Evolutionary conservation across 2,113 vertebrate species (phyloP).

Genomic region (Sander lucioperca): DNA sequence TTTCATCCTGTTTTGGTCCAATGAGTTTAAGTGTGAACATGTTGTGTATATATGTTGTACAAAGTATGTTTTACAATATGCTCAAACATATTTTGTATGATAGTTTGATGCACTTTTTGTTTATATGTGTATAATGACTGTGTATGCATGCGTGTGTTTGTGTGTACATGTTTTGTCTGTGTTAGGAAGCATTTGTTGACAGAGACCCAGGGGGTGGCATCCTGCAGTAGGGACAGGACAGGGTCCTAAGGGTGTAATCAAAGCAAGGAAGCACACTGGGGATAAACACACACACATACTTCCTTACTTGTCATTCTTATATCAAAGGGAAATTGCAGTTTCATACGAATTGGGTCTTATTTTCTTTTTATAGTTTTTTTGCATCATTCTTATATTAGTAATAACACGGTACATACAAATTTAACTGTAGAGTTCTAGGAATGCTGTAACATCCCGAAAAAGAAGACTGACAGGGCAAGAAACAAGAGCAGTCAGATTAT

Average conservation of each 20-base stretch:
- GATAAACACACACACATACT: slow-evolving; percentile 67
- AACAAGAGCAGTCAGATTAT: neutral
- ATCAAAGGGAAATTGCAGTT: slow-evolving; percentile 62
- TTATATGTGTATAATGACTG: slow-evolving; percentile 1
- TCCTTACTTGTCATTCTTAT: slow-evolving; percentile 54
- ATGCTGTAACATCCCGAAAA: neutral
- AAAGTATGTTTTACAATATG: slow-evolving; percentile 25
- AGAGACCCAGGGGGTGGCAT: slow-evolving; percentile 79
- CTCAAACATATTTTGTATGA: slow-evolving; percentile 32
- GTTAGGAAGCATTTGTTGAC: slow-evolving; percentile 79
- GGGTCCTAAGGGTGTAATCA: slow-evolving; percentile 80
- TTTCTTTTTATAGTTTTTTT: slow-evolving; percentile 22
- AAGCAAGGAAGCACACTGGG: slow-evolving; percentile 74
- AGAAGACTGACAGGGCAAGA: neutral
- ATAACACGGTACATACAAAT: slow-evolving; percentile 24
- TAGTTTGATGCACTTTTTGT: slow-evolving; percentile 20
- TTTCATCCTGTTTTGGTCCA: slow-evolving; percentile 48
- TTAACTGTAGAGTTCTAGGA: slow-evolving; percentile 22
- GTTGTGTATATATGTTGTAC: neutral
- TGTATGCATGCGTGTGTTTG: slow-evolving; percentile 1
- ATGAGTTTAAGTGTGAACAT: slow-evolving; percentile 31
- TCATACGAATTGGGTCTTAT: slow-evolving; percentile 31
- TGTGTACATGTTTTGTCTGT: slow-evolving; percentile 57
- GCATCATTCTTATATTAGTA: slow-evolving; percentile 13
- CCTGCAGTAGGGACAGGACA: slow-evolving; percentile 77